Evolutionary conservation across 2,797 vertebrate species (phyloP).

Genomic region (Distichodus sexfasciatus): DNA sequence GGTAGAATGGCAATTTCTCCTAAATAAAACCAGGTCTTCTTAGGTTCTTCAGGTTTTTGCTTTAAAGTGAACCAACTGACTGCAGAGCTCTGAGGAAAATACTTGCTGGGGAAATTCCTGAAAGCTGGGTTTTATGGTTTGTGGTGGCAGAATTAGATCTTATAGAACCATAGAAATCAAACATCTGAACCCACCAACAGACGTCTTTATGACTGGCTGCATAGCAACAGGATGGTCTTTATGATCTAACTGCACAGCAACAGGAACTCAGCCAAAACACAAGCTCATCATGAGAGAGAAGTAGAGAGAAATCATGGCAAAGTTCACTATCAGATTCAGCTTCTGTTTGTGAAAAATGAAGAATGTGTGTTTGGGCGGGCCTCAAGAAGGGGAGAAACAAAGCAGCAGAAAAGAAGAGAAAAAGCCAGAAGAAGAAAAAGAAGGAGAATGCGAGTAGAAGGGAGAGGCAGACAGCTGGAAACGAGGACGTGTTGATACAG

Average conservation of each 20-base stretch:
- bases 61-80: too few species aligned
- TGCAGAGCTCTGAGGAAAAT: too few species aligned
- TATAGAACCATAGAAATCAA: neutral
- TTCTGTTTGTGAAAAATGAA: neutral
- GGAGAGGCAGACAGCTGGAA: neutral
- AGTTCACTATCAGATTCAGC: too few species aligned
- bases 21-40: too few species aligned
- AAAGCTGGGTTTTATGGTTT: neutral
- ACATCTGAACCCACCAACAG: neutral
- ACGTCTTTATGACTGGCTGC: neutral
- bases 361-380: neutral
- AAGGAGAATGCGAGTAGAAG: conserved; percentile 1
- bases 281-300: too few species aligned
- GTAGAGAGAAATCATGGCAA: too few species aligned
- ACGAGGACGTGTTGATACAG: conserved; percentile 12
- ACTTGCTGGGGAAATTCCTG: too few species aligned
- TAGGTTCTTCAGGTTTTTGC: too few species aligned
- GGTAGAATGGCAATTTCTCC: too few species aligned
- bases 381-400: neutral
- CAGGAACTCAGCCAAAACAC: neutral
- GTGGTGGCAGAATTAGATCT: neutral
- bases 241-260: conserved; percentile 21
- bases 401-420: neutral
- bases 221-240: conserved; percentile 7
- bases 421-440: neutral